Evolutionary conservation across 2,797 vertebrate species (phyloP), one percentile per base, ranked within the genome.

Genomic region (Phylloscopus collybita): DNA sequence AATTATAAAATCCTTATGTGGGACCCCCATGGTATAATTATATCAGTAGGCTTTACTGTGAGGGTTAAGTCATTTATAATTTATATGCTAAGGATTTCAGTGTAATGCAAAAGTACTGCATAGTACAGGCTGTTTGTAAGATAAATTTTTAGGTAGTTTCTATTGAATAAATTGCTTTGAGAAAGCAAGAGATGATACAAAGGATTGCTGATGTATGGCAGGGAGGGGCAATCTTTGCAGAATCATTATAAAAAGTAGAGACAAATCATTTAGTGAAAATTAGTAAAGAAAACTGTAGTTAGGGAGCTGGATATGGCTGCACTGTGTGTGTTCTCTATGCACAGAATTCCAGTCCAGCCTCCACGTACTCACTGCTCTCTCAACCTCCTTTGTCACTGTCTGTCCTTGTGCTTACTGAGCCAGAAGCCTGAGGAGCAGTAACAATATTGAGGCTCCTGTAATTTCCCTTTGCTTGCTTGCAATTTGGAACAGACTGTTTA

Each of bases 251-350:
- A 62, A 27, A 60, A 38, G 20, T 16, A 17, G 32, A 78, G 32
- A 44, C 22, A 74, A 81, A 66, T 16, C 0, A 15, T 76, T 66
- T 59, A 8, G 51, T 49, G 80, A 69, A 81, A 88, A 22, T 57
- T 6, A 38, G 16, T 32, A 23, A 66, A 80, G 50, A 26, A 90
- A 61, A 9, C 30, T 32, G 1, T 9, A 44, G n/a, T 32, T 82
- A 60, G 53, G 53, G 80, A 56, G 66, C 6, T 64, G 16, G 10
- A 56, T 57, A 11, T 12, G 67, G 25, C 44, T 84, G 61, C 25
- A 60, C 10, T 7, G 0, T 20, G 2, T 26, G 9, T 62, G 6
- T 81, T 67, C 61, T 40, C 8, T 54, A 20, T 3, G 7, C n/a
- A 40, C 20, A 30, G 42, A 73, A 57, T 70, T 73, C n/a, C n/a